Conservation (phyloP, 2,113 vertebrate species). For the Siniperca knerii region DNA sequence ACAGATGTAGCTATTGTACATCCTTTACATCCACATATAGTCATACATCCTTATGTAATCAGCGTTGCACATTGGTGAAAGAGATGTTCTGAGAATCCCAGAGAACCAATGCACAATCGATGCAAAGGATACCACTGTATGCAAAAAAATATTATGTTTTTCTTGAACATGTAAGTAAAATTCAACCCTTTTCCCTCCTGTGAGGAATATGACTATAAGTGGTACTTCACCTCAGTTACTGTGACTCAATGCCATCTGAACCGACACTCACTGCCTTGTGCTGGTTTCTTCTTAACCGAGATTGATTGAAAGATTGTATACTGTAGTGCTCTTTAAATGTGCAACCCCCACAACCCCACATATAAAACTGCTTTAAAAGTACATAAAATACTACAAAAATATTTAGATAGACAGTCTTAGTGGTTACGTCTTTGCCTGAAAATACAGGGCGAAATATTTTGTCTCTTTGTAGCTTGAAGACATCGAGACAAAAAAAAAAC, state of each 20-base stretch:
- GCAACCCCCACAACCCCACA: not conserved
- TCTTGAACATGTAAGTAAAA: not conserved
- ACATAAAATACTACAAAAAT: not conserved
- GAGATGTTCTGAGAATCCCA: not conserved
- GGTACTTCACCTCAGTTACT: not conserved
- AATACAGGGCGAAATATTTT: not conserved
- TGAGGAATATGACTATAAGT: not conserved
- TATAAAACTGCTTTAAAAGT: not conserved
- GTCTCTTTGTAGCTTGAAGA: not conserved
- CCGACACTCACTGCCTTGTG: not conserved
- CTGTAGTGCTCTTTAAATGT: not conserved
- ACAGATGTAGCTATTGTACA: not conserved
- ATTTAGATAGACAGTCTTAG: not conserved
- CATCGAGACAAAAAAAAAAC: too few species aligned
- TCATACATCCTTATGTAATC: not conserved
- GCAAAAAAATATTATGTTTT: not conserved
- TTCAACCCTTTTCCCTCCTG: not conserved
- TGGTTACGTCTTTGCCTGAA: not conserved
- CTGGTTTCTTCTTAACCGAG: not conserved
- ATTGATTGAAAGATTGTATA: not conserved
- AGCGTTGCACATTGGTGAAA: not conserved
- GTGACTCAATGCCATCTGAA: slow-evolving; percentile 10
- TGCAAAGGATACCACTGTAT: not conserved
- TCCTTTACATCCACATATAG: not conserved
- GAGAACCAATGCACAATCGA: not conserved